These are phyloP conservation scores for Tetragnatha montana DNA, from an alignment of 2,888 invertebrate genomes.

Conservation along the genomic window DNA sequence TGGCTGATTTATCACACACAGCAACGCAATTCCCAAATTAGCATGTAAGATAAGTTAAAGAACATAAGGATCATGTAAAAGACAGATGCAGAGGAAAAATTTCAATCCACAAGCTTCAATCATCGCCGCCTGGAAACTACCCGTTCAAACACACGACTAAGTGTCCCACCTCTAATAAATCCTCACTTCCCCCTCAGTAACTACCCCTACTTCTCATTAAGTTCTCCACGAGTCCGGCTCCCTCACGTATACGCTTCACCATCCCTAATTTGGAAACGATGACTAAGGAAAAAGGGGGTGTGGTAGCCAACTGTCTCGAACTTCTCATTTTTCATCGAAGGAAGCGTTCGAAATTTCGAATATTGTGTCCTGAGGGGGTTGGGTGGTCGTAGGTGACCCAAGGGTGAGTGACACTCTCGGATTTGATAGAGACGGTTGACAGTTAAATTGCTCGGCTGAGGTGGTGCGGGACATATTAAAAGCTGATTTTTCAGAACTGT, in stretches of 20 bases:
- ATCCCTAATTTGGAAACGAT: constrained; percentile 35
- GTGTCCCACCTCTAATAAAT: no score
- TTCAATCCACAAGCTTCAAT: no score
- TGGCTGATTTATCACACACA: no score
- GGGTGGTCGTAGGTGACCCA: constrained; percentile 8
- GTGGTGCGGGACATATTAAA: background rate
- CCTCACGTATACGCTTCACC: background rate
- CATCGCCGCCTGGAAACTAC: no score
- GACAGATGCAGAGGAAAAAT: no score
- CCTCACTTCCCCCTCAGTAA: background rate
- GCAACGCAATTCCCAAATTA: no score
- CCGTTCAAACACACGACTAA: no score
- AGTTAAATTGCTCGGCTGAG: background rate
- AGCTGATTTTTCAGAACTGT: background rate
- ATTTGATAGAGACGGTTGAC: constrained; percentile 4
- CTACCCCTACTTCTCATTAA: background rate
- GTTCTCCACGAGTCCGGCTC: background rate
- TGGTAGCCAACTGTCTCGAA: constrained; percentile 39
- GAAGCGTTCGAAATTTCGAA: constrained; percentile 18
- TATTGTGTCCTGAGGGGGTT: constrained; percentile 11
- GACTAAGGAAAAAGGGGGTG: constrained; percentile 43
- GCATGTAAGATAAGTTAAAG: no score
- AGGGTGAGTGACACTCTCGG: constrained; percentile 12
- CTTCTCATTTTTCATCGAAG: constrained; percentile 41
- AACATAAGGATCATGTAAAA: no score